Conservation (phyloP, 2,888 invertebrate species). For the Agrotis segetum region DNA sequence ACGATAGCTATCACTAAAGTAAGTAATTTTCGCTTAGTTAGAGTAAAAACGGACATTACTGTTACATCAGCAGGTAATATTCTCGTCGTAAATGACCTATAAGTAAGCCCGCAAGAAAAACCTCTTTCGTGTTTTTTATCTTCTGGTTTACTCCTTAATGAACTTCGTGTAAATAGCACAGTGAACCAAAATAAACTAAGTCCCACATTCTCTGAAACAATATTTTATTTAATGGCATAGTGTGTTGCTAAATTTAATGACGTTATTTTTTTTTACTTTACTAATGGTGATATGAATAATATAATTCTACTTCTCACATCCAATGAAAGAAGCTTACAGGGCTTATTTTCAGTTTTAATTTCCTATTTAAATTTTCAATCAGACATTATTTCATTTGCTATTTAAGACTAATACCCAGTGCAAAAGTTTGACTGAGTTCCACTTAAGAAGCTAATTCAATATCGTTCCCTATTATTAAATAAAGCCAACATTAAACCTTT, state of each 20-base stretch:
- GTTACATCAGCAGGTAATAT: constrained; percentile 30
- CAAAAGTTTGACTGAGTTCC: not conserved
- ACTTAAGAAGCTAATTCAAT: not conserved
- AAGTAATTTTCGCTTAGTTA: not conserved
- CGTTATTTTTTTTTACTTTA: too few relatives aligned
- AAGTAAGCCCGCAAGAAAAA: constrained; percentile 15
- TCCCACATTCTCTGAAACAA: not conserved
- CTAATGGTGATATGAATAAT: too few relatives aligned
- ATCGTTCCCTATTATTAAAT: constrained; percentile 10
- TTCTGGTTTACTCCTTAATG: constrained; percentile 29
- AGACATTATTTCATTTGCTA: not conserved
- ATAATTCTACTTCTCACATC: too few relatives aligned
- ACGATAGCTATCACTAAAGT: too few relatives aligned
- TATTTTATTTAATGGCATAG: too few relatives aligned
- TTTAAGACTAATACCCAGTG: not conserved
- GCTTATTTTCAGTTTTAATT: too few relatives aligned
- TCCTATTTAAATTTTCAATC: not conserved
- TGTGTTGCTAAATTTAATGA: too few relatives aligned
- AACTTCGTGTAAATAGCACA: not conserved
- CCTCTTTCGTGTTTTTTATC: constrained; percentile 36
- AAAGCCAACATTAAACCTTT: constrained; percentile 16
- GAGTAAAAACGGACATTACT: constrained; percentile 13
- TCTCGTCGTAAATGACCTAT: constrained; percentile 21
- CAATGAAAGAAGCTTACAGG: too few relatives aligned
- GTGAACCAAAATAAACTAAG: not conserved